Percentiles rank a stretch among this genome's conserved stretches.
These are phyloP conservation scores for Rotaria macrura DNA, from an alignment of 2,888 invertebrate species.

Conservation along the genomic window DNA sequence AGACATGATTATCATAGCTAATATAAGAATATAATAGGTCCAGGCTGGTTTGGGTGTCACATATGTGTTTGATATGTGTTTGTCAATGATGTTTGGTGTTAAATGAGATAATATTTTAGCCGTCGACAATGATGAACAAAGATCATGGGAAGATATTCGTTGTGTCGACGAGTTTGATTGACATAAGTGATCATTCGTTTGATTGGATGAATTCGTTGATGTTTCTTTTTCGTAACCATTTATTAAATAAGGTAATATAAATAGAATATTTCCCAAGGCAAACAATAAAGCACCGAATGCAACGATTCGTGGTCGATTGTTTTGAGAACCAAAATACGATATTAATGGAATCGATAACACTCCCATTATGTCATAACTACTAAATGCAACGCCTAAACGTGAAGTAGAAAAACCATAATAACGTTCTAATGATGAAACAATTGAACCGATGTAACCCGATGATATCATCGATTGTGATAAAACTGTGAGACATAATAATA, in stretches of 20 bases:
- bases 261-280: constrained; percentile 24
- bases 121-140: background rate
- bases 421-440: constrained; percentile 22
- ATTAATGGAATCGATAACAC: constrained; percentile 25
- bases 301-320: constrained; percentile 24
- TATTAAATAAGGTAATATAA: constrained; percentile 31
- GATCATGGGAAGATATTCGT: background rate
- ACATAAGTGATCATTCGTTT: background rate
- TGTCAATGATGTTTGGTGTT: constrained; percentile 4
- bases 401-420: constrained; percentile 30
- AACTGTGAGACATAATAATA: constrained; percentile 22
- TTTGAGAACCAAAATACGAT: constrained; percentile 23
- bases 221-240: background rate
- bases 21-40: constrained; percentile 58
- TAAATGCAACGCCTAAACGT: constrained; percentile 22
- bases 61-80: background rate
- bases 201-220: background rate
- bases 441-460: constrained; percentile 28
- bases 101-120: background rate
- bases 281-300: constrained; percentile 22
- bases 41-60: background rate
- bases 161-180: background rate
- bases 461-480: constrained; percentile 27
- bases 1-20: constrained; percentile 72
- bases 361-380: constrained; percentile 27